Evolutionary conservation across 2,797 vertebrate genomes (phyloP).

Genomic region (Rhinella marina): DNA sequence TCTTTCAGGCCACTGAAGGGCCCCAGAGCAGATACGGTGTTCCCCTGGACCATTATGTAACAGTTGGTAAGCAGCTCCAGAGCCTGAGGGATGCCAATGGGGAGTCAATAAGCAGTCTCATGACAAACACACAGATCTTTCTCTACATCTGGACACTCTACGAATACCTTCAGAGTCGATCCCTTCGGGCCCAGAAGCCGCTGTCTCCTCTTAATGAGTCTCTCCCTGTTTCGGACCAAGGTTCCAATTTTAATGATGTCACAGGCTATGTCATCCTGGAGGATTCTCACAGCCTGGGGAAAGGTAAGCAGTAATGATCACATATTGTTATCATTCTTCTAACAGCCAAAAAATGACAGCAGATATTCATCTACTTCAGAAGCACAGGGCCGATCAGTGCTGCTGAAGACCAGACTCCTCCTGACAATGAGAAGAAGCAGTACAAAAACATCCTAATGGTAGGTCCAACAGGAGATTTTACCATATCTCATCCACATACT

Average conservation of each 20-base stretch:
- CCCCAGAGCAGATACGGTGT: conserved; percentile 92
- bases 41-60: conserved; percentile 97
- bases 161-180: conserved; percentile 85
- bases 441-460: too few relatives aligned
- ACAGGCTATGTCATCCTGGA: conserved; percentile 92
- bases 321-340: not conserved
- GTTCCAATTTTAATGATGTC: conserved; percentile 97
- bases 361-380: not conserved
- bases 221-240: conserved; percentile 90
- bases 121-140: not conserved
- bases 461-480: too few relatives aligned
- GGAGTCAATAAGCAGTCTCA: not conserved
- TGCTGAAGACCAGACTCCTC: not conserved
- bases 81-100: conserved; percentile 74
- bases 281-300: conserved; percentile 87
- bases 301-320: not conserved
- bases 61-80: conserved; percentile 92
- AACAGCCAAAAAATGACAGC: not conserved
- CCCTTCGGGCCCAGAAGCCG: conserved; percentile 94
- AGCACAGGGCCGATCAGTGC: not conserved
- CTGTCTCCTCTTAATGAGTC: conserved; percentile 93
- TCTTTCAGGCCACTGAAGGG: conserved; percentile 92
- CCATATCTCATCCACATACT: too few relatives aligned
- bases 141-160: not conserved
- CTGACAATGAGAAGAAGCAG: too few relatives aligned